phyloP scores from a whole-genome alignment of 2,113 vertebrate species.

The Tenebrosternarchus preto region DNA sequence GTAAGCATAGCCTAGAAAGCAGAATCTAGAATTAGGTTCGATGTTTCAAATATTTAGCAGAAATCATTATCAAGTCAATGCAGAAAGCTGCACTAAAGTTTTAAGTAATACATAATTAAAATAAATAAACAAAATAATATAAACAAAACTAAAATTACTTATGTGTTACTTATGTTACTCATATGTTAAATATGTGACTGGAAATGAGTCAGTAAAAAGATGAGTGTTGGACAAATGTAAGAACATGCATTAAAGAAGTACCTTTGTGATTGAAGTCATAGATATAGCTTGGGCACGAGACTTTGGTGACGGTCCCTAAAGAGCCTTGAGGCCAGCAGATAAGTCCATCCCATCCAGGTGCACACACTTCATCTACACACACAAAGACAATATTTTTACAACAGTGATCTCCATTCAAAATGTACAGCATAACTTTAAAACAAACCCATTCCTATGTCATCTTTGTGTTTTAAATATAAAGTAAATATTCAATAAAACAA shows the following conservation, averaged over 20 bases:
- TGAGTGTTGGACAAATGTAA: no score
- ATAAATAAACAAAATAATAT: no score
- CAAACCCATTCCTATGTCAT: no score
- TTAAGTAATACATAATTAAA: no score
- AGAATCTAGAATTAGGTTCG: no score
- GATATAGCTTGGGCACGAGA: conserved; percentile 83
- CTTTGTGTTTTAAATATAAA: no score
- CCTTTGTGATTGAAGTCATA: conserved; percentile 92
- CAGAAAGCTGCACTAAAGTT: no score
- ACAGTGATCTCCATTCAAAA: no score
- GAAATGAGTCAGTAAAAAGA: not conserved
- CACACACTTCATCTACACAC: conserved; percentile 75
- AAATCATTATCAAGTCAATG: no score
- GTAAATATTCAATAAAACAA: no score
- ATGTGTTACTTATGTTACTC: not conserved
- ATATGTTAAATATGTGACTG: not conserved
- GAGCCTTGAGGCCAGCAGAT: conserved; percentile 86
- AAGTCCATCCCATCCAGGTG: conserved; percentile 87
- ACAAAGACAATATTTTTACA: not conserved
- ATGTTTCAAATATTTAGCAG: no score
- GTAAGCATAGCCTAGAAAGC: conserved; percentile 75
- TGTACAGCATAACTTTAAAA: no score
- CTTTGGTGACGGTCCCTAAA: conserved; percentile 72
- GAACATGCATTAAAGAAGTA: conserved; percentile 48
- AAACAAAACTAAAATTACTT: not conserved